phyloP scores from a whole-genome alignment of 2,113 vertebrate species.

The Ondatra zibethicus region DNA sequence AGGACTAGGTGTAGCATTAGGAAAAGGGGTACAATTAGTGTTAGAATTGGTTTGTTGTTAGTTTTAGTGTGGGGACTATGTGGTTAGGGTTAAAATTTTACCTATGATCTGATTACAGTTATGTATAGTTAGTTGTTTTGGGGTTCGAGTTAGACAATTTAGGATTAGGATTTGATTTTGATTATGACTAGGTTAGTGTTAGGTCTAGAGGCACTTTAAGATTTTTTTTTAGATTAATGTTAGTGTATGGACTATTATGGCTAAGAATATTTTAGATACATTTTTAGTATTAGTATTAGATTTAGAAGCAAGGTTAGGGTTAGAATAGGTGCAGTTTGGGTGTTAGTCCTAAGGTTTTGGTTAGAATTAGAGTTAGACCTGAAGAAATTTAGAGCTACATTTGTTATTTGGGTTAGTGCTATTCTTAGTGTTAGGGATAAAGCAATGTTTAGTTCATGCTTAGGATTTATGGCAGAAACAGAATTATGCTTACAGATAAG shows the following conservation, averaged over 20 bases:
- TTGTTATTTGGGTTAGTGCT: too few relatives aligned
- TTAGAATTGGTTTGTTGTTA: background rate
- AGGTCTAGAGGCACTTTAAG: background rate
- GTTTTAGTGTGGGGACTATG: background rate
- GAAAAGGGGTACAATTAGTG: background rate
- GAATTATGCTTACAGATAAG: too few relatives aligned
- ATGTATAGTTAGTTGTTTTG: background rate
- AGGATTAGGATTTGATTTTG: background rate
- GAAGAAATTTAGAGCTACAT: too few relatives aligned
- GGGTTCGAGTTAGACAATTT: background rate
- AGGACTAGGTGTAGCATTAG: background rate
- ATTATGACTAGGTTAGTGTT: background rate
- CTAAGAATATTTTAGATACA: background rate
- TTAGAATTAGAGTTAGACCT: too few relatives aligned
- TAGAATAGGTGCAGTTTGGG: background rate
- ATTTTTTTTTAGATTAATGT: background rate
- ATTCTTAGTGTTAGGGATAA: too few relatives aligned
- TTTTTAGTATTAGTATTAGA: background rate
- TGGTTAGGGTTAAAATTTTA: background rate
- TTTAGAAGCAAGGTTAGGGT: background rate
- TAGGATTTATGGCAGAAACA: too few relatives aligned
- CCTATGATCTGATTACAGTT: background rate
- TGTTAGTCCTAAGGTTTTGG: background rate
- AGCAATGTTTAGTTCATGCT: too few relatives aligned
- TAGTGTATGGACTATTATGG: background rate